Evolutionary conservation across 1,140 invertebrate genomes (phyloP).

Genomic region (Plutomurus gul): DNA sequence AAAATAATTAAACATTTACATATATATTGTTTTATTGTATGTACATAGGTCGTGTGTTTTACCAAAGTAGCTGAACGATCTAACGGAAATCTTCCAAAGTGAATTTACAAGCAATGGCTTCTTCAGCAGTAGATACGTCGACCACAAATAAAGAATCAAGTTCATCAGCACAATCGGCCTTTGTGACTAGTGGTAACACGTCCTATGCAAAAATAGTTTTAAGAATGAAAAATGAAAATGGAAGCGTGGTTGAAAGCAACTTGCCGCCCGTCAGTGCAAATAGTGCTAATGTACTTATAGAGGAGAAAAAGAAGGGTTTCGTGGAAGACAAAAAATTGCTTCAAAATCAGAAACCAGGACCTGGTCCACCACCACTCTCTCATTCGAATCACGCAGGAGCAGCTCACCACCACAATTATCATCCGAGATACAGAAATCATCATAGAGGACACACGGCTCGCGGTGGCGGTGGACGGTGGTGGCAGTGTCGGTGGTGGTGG

Average conservation of each 20-base stretch:
- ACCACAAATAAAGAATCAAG: not conserved
- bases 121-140: constrained; percentile 5
- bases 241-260: not conserved
- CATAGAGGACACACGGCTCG: not conserved
- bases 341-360: constrained; percentile 5
- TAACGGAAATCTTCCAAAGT: too few species aligned
- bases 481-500: not conserved
- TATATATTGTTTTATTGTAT: too few species aligned
- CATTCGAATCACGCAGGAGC: not conserved
- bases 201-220: constrained; percentile 35
- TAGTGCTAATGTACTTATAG: constrained; percentile 10
- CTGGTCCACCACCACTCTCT: not conserved
- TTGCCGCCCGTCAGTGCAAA: not conserved
- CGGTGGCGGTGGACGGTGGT: not conserved
- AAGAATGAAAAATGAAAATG: constrained; percentile 23
- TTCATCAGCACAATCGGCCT: not conserved
- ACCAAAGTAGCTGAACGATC: too few species aligned
- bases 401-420: not conserved
- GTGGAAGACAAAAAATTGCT: not conserved
- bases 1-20: too few species aligned
- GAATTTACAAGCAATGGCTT: constrained; percentile 14
- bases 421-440: not conserved
- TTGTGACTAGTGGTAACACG: not conserved
- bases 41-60: too few species aligned
- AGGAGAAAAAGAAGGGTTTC: not conserved